Conservation (phyloP, 2,797 vertebrate species). For the Yasuhikotakia modesta region DNA sequence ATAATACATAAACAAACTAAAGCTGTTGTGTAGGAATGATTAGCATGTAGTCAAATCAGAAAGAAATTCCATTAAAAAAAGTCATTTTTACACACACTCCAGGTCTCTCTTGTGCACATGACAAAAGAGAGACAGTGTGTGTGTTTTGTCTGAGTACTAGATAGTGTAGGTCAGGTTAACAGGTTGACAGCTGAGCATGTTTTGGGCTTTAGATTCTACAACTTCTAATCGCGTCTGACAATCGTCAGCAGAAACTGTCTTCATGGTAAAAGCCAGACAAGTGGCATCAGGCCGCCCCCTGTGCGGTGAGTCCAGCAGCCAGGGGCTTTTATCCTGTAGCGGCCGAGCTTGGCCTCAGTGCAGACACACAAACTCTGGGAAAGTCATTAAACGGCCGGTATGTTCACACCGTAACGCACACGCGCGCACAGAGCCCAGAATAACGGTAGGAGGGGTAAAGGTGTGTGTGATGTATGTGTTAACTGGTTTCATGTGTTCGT, state of each 20-base stretch:
- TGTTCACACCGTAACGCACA: neutral
- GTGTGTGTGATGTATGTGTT: slow-evolving; percentile 55
- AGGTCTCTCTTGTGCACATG: neutral
- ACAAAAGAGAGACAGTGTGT: neutral
- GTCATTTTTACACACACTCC: neutral
- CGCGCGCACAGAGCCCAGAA: neutral
- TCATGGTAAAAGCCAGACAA: slow-evolving; percentile 22
- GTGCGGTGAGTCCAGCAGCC: slow-evolving; percentile 45
- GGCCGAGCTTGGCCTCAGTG: slow-evolving; percentile 35
- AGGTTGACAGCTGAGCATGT: slow-evolving; percentile 44
- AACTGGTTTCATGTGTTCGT: slow-evolving; percentile 74
- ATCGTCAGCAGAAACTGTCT: slow-evolving; percentile 42
- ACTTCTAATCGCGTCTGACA: slow-evolving; percentile 30
- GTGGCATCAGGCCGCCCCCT: slow-evolving; percentile 34
- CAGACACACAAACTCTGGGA: slow-evolving; percentile 54
- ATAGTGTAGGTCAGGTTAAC: slow-evolving; percentile 6
- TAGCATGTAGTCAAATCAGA: neutral
- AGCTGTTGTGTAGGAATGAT: slow-evolving; percentile 19
- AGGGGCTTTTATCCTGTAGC: slow-evolving; percentile 30
- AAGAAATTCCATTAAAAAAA: neutral
- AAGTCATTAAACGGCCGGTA: slow-evolving; percentile 66
- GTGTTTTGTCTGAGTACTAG: slow-evolving; percentile 6
- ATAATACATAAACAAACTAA: slow-evolving; percentile 21
- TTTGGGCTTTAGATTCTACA: slow-evolving; percentile 6
- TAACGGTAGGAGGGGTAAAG: slow-evolving; percentile 47